phyloP scores from a whole-genome alignment of 1,140 invertebrate genomes.

The Triops cancriformis region DNA sequence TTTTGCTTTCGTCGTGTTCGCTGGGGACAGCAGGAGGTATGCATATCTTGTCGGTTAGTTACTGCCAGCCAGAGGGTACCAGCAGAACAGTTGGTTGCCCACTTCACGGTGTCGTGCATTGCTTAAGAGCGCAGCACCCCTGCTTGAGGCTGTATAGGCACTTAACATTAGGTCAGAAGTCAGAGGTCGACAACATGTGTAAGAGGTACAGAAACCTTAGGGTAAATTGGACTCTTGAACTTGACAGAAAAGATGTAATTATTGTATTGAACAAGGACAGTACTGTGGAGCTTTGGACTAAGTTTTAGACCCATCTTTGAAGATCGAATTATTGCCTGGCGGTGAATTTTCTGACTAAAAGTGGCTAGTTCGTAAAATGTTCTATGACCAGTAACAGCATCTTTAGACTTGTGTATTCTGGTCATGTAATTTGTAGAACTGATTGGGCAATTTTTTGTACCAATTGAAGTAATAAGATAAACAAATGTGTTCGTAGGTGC shows the following conservation, averaged over 20 bases:
- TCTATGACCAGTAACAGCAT: too few relatives aligned
- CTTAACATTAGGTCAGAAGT: conserved; percentile 1
- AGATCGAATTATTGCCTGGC: too few relatives aligned
- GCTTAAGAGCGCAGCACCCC: background rate
- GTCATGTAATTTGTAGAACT: too few relatives aligned
- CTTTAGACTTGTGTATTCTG: too few relatives aligned
- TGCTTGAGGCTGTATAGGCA: background rate
- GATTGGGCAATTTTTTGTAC: too few relatives aligned
- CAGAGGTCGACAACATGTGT: background rate
- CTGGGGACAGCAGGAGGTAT: background rate
- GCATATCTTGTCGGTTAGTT: background rate
- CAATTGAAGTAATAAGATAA: too few relatives aligned
- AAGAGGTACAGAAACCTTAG: background rate
- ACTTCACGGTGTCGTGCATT: background rate
- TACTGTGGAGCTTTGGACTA: background rate
- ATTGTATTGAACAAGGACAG: background rate
- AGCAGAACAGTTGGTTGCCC: background rate
- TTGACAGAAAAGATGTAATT: background rate
- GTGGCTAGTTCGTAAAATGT: too few relatives aligned
- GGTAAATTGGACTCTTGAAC: background rate
- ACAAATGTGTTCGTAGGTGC: too few relatives aligned
- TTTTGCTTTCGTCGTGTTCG: background rate
- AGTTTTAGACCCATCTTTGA: too few relatives aligned
- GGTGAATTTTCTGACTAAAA: too few relatives aligned
- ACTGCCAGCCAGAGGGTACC: background rate